Evolutionary conservation across 2,888 invertebrate species (phyloP).

Genomic region (Cosmopolites sordidus): DNA sequence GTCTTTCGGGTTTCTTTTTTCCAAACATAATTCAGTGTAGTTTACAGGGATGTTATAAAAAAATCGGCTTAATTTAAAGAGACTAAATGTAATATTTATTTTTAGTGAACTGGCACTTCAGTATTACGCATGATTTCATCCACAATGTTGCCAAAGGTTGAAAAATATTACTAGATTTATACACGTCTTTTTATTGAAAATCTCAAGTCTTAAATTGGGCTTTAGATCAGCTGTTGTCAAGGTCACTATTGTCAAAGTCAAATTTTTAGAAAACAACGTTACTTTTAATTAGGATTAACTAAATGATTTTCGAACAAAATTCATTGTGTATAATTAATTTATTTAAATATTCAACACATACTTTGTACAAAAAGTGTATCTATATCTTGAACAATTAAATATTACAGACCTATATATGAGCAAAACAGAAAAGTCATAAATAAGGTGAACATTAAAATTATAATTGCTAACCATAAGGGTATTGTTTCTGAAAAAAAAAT

Average conservation of each 20-base stretch:
- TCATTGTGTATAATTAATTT: too few relatives aligned
- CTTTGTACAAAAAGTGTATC: neutral
- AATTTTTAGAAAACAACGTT: too few relatives aligned
- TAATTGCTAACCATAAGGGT: constrained; percentile 75
- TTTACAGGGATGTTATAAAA: neutral
- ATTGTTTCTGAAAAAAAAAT: constrained; percentile 63
- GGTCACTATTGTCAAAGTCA: too few relatives aligned
- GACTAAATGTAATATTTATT: neutral
- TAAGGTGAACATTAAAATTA: constrained; percentile 70
- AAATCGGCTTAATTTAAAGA: too few relatives aligned
- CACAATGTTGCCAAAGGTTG: too few relatives aligned
- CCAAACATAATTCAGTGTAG: constrained; percentile 20
- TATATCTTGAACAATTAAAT: neutral
- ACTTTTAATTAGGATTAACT: too few relatives aligned
- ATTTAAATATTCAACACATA: neutral
- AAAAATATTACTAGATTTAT: too few relatives aligned
- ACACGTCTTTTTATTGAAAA: too few relatives aligned
- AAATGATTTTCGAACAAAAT: too few relatives aligned
- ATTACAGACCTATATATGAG: constrained; percentile 75
- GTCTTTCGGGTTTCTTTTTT: constrained; percentile 32
- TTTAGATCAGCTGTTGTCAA: too few relatives aligned
- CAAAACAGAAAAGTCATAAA: constrained; percentile 77
- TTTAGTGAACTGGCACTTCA: neutral
- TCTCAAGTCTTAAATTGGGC: too few relatives aligned
- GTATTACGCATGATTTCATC: too few relatives aligned